Evolutionary conservation across 2,888 invertebrate genomes (phyloP), one percentile per base, ranked within the genome.

Genomic region (Candidula unifasciata): DNA sequence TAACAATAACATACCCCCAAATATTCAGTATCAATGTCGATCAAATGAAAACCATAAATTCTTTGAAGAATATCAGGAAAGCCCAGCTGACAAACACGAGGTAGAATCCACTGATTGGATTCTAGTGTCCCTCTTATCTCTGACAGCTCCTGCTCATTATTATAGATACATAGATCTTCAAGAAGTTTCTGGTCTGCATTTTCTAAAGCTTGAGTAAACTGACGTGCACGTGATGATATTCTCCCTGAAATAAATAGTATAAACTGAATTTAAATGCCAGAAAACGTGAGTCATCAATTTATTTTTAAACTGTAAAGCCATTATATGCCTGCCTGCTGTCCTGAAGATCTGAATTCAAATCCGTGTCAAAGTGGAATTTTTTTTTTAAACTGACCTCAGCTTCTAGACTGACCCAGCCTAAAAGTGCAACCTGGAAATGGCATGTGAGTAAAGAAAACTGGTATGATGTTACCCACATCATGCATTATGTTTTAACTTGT

Each of bases 1-100:
- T 3, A 21, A 27, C n/a, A 24, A 60, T 52, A 30, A 66, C 82
- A 68, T 83, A 83, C 82, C 68, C 52, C 66, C 35, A 33, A 18
- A 64, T 74, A 76, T 30, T 27, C 60, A 24, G 52, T 30, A 77
- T 83, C 60, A 8, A 83, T 69, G 30, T 77, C 66, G 37, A 82
- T 30, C 30, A 76, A 16, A 24, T 74, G 52, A 60, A 82, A 66
- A 30, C 66, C 66, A 30, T 73, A 27, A 21, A 82, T 37, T 18
- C 16, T 74, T 27, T 64, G 44, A 64, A 82, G 76, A 76, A 71
- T 52, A 64, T 74, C 5, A 24, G 44, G 24, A n/a, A 64, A 77
- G 5, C 82, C 82, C 64, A 83, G 60, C n/a, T 44, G 44, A 77
- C 82, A 83, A 2, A 82, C 71, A 30, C 74, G 24, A 18, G 74